Conservation (phyloP, 1,140 invertebrate genomes). For the Pteromalus puparum region DNA sequence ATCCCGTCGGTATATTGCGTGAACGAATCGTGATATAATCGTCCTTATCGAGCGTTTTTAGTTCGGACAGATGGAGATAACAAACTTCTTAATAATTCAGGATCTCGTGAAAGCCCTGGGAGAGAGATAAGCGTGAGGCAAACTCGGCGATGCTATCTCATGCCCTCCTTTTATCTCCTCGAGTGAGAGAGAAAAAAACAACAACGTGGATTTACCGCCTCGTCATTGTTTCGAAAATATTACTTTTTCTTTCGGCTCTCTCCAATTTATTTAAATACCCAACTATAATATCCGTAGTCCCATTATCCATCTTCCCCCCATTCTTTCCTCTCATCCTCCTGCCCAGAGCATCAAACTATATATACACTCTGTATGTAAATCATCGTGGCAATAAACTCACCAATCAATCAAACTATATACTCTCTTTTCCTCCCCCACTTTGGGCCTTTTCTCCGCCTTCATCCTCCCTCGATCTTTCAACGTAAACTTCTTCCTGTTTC, state of each 20-base stretch:
- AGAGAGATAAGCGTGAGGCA: not conserved
- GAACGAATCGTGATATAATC: not conserved
- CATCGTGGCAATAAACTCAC: constrained; percentile 35
- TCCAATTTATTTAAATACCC: not conserved
- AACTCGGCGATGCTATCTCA: constrained; percentile 6
- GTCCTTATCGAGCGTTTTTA: not conserved
- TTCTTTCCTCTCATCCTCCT: not conserved
- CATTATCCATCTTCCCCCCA: no score
- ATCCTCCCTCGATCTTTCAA: constrained; percentile 38
- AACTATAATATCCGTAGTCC: not conserved
- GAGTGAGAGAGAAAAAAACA: not conserved
- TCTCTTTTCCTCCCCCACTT: not conserved
- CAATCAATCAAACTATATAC: constrained; percentile 47
- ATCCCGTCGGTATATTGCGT: not conserved
- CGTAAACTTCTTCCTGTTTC: constrained; percentile 35
- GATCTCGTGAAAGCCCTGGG: constrained; percentile 10
- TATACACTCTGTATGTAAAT: not conserved
- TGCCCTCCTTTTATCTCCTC: not conserved
- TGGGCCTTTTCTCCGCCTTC: no score
- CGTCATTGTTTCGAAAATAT: not conserved
- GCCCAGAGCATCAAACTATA: not conserved
- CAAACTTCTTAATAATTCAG: constrained; percentile 18
- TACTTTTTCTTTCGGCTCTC: not conserved
- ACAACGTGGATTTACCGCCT: not conserved
- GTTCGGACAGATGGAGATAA: not conserved